Evolutionary conservation across 2,888 invertebrate genomes (phyloP).

Genomic region (Omphaloscelis lunosa): DNA sequence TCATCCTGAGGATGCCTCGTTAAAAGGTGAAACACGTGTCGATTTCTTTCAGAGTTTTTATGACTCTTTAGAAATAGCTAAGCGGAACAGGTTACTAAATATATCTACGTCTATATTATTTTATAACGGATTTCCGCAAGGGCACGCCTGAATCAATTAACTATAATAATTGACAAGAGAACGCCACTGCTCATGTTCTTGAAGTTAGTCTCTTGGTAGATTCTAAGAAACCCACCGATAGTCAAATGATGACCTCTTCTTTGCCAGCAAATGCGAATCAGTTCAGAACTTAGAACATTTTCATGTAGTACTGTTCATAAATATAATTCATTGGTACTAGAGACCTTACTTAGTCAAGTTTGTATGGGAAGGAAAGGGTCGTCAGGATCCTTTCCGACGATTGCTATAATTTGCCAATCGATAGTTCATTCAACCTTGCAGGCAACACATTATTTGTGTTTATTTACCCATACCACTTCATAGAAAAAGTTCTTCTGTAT

Average conservation of each 20-base stretch:
- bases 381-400: conserved; percentile 37
- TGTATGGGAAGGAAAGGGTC: conserved; percentile 41
- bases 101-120: too few species aligned
- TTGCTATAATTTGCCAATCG: conserved; percentile 52
- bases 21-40: too few species aligned
- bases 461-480: conserved; percentile 12
- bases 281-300: conserved; percentile 12
- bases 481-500: background rate
- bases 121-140: too few species aligned
- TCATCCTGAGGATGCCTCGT: too few species aligned
- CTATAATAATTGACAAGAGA: background rate
- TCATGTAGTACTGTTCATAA: conserved; percentile 36
- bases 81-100: too few species aligned
- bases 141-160: too few species aligned
- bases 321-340: conserved; percentile 58
- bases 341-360: conserved; percentile 52
- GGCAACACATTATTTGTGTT: conserved; percentile 28
- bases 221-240: too few species aligned
- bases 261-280: background rate
- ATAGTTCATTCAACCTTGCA: conserved; percentile 52
- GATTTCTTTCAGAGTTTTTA: too few species aligned
- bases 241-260: background rate
- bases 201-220: background rate
- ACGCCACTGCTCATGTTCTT: background rate
- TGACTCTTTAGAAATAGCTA: too few species aligned